Evolutionary conservation across 2,113 vertebrate genomes (phyloP).

Genomic region (Ceyx cyanopectus): DNA sequence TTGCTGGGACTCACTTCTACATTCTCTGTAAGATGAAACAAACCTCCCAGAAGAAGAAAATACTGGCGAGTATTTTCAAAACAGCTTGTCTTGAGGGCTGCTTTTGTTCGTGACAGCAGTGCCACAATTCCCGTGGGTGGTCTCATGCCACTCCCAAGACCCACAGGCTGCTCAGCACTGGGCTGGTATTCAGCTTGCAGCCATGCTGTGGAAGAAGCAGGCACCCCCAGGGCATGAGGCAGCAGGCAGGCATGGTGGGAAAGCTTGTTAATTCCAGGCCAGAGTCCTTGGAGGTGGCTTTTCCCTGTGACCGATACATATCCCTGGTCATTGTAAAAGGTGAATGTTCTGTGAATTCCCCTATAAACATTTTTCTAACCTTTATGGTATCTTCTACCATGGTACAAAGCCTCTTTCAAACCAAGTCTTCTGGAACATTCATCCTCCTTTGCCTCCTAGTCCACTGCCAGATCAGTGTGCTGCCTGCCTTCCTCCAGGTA

Average conservation of each 20-base stretch:
- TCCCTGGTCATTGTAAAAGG: background rate
- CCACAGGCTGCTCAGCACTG: background rate
- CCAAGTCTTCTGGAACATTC: background rate
- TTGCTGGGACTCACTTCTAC: background rate
- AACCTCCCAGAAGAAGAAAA: background rate
- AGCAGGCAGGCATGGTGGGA: background rate
- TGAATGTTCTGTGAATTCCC: background rate
- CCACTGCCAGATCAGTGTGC: background rate
- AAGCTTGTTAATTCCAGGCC: background rate
- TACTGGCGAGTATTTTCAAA: background rate
- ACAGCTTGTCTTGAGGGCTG: background rate
- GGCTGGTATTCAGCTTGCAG: background rate
- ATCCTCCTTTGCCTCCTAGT: background rate
- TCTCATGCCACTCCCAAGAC: background rate
- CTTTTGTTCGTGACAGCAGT: background rate
- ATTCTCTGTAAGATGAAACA: background rate
- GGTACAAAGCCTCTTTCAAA: background rate
- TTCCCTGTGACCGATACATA: background rate
- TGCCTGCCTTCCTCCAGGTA: background rate
- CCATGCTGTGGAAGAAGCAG: background rate
- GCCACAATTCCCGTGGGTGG: background rate
- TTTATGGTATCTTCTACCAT: background rate
- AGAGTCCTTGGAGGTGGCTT: background rate
- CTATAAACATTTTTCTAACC: background rate
- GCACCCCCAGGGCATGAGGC: background rate